Conservation (phyloP, 2,888 invertebrate species). For the Hoplodrina blanda region DNA sequence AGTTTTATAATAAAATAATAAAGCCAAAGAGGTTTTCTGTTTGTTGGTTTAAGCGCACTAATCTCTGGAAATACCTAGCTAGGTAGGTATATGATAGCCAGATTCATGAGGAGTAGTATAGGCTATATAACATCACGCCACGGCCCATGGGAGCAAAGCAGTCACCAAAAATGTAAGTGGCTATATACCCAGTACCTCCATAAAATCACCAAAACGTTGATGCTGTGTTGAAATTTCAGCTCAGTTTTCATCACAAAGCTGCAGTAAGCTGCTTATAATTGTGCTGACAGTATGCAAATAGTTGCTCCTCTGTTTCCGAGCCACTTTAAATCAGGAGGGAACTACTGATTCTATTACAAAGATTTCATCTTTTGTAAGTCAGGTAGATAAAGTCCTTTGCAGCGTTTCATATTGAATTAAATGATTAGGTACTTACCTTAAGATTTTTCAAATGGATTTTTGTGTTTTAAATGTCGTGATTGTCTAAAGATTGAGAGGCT, state of each 20-base stretch:
- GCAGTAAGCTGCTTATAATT: constrained; percentile 58
- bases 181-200: background rate
- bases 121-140: no score
- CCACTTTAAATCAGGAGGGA: constrained; percentile 37
- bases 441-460: background rate
- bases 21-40: no score
- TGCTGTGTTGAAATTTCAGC: constrained; percentile 34
- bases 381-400: background rate
- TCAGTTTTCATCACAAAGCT: constrained; percentile 6
- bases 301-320: constrained; percentile 38
- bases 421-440: background rate
- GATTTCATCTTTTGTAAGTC: constrained; percentile 26
- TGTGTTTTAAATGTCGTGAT: no score
- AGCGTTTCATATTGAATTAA: constrained; percentile 26
- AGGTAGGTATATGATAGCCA: no score
- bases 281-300: constrained; percentile 59
- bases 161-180: no score
- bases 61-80: no score
- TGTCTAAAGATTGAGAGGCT: no score
- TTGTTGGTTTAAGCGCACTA: no score
- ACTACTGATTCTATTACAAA: constrained; percentile 48
- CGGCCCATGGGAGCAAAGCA: no score
- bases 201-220: constrained; percentile 17
- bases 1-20: no score
- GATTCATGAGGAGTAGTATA: no score